Conservation (phyloP, 2,888 invertebrate species). For the Neoscelio sp. region DNA sequence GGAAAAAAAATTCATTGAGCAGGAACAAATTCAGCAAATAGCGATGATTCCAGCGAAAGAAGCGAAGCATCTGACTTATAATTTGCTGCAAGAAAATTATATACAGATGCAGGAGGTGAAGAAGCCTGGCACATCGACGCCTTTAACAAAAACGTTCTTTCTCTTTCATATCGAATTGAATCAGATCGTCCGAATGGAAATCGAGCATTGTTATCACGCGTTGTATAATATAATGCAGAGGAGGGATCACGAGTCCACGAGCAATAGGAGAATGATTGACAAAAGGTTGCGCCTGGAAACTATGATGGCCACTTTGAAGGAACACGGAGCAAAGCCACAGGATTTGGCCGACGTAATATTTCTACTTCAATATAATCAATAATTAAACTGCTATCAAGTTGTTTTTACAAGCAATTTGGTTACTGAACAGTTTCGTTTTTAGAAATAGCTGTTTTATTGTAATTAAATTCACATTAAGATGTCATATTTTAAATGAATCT, state of each 20-base stretch:
- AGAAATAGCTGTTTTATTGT: no score
- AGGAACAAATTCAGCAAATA: slow-evolving; percentile 95
- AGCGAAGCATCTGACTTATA: slow-evolving; percentile 94
- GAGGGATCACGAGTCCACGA: slow-evolving; percentile 86
- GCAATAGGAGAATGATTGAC: slow-evolving; percentile 92
- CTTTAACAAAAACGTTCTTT: slow-evolving; percentile 92
- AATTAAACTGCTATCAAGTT: no score
- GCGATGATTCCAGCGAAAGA: slow-evolving; percentile 98
- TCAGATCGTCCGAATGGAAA: slow-evolving; percentile 87
- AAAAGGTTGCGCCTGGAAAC: slow-evolving; percentile 94
- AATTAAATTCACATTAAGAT: no score
- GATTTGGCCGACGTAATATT: slow-evolving; percentile 89
- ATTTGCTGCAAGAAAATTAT: slow-evolving; percentile 92
- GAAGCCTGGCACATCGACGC: slow-evolving; percentile 88
- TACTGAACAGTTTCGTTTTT: no score
- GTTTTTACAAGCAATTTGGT: no score
- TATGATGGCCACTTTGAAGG: slow-evolving; percentile 91
- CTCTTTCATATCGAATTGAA: slow-evolving; percentile 90
- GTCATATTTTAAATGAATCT: no score
- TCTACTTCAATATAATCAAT: no score
- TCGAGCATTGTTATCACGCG: slow-evolving; percentile 89
- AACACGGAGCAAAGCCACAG: slow-evolving; percentile 90
- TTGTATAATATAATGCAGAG: slow-evolving; percentile 88
- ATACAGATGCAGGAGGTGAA: slow-evolving; percentile 89
- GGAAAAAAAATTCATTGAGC: slow-evolving; percentile 92